A percentile compares a stretch with the other conserved stretches of the same genome.
phyloP scores from a whole-genome alignment of 2,888 invertebrate species.

The Deilephila elpenor region DNA sequence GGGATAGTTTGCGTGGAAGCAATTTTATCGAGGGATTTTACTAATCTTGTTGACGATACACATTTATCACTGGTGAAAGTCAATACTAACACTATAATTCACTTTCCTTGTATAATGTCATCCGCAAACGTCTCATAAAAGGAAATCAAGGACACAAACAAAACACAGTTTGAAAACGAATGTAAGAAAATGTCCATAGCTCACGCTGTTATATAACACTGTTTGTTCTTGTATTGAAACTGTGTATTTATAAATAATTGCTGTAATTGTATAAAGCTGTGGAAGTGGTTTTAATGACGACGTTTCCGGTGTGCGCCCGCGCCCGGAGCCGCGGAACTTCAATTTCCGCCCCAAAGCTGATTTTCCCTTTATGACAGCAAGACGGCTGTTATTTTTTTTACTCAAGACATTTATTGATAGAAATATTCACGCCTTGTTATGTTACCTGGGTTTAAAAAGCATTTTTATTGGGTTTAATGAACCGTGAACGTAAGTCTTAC shows the following conservation, averaged over 20 bases:
- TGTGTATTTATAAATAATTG: conserved; percentile 52
- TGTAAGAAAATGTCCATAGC: too few species aligned
- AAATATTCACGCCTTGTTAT: neutral
- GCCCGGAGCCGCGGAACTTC: conserved; percentile 71
- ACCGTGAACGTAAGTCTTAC: too few species aligned
- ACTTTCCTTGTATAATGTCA: too few species aligned
- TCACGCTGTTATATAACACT: neutral
- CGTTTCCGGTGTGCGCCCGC: conserved; percentile 68
- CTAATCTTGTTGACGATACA: too few species aligned
- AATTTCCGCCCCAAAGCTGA: conserved; percentile 75
- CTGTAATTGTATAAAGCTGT: conserved; percentile 53
- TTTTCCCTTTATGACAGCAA: conserved; percentile 69
- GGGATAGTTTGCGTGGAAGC: too few species aligned
- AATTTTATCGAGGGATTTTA: too few species aligned
- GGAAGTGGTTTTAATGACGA: conserved; percentile 66
- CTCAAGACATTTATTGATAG: conserved; percentile 53
- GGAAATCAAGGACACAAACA: too few species aligned
- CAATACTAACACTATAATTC: too few species aligned
- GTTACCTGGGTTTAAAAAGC: neutral
- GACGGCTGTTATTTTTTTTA: conserved; percentile 53
- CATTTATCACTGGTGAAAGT: too few species aligned
- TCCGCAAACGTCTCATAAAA: too few species aligned
- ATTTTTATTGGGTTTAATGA: too few species aligned
- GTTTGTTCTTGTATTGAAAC: neutral
- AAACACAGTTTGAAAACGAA: too few species aligned